These are phyloP conservation scores for Automeris io DNA, from an alignment of 2,888 invertebrate genomes.

Conservation along the genomic window DNA sequence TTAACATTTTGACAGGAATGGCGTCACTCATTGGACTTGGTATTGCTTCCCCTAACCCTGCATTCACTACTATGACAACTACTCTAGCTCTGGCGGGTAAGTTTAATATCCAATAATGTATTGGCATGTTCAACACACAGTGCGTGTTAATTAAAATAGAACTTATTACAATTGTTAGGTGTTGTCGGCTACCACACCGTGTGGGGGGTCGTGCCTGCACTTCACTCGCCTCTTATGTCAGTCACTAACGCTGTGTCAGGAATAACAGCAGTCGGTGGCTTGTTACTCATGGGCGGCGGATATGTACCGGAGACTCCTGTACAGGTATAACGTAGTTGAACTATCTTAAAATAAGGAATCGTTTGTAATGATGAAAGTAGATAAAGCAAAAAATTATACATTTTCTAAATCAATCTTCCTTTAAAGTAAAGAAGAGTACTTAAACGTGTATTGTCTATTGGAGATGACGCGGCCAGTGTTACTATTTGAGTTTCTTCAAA, in stretches of 20 bases:
- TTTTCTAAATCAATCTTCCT: no score
- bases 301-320: conserved; percentile 85
- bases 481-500: no score
- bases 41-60: conserved; percentile 86
- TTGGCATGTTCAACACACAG: not conserved
- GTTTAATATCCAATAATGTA: conserved; percentile 38
- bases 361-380: no score
- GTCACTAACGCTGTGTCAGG: conserved; percentile 95
- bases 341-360: not conserved
- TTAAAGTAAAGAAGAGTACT: no score
- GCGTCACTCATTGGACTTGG: conserved; percentile 83
- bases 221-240: conserved; percentile 94
- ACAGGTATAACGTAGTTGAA: conserved; percentile 65
- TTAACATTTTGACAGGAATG: conserved; percentile 68
- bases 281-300: conserved; percentile 91
- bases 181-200: conserved; percentile 93
- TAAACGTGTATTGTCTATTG: no score
- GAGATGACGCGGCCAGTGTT: no score
- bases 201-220: conserved; percentile 93
- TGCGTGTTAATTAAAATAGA: not conserved
- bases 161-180: conserved; percentile 45
- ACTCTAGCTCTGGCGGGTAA: conserved; percentile 88
- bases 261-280: conserved; percentile 93
- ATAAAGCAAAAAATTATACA: no score
- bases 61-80: conserved; percentile 91